phyloP scores from a whole-genome alignment of 2,888 invertebrate genomes.

The Andrena marginata region DNA sequence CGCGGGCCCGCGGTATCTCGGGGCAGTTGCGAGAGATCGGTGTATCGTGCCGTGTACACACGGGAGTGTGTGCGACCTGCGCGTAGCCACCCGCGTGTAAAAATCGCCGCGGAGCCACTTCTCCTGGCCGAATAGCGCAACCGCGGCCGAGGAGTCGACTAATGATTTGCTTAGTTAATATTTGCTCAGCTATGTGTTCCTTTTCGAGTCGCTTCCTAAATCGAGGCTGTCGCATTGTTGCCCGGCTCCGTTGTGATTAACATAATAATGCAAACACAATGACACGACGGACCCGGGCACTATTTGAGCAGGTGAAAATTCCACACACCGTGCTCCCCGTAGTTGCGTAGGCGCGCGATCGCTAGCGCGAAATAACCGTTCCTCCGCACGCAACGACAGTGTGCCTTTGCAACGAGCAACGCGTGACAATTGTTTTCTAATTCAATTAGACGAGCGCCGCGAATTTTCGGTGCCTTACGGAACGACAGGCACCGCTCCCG shows the following conservation, averaged over 20 bases:
- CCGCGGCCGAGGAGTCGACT: constrained; percentile 73
- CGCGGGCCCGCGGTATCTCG: constrained; percentile 24
- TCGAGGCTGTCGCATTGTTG: constrained; percentile 84
- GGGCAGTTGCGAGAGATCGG: constrained; percentile 46
- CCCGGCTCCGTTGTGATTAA: constrained; percentile 81
- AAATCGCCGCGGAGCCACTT: background rate
- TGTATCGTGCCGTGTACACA: constrained; percentile 38
- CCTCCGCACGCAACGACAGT: constrained; percentile 37
- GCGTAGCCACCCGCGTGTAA: constrained; percentile 4
- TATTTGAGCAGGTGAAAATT: constrained; percentile 85
- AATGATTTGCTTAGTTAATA: constrained; percentile 84
- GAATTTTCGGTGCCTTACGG: constrained; percentile 72
- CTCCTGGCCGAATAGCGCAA: constrained; percentile 13
- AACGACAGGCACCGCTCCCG: constrained; percentile 7
- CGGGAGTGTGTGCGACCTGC: constrained; percentile 12
- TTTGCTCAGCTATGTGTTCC: constrained; percentile 81
- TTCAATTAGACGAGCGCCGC: constrained; percentile 80
- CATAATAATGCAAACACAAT: constrained; percentile 85
- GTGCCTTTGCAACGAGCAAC: constrained; percentile 39
- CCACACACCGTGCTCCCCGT: constrained; percentile 68
- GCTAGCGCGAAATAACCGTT: constrained; percentile 45
- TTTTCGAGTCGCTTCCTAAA: constrained; percentile 83
- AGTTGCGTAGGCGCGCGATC: constrained; percentile 70
- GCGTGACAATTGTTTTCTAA: constrained; percentile 81
- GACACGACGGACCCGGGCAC: constrained; percentile 74